Base-by-base conservation (phyloP, 2,797 vertebrate genomes). In the Channallabes apus region DNA sequence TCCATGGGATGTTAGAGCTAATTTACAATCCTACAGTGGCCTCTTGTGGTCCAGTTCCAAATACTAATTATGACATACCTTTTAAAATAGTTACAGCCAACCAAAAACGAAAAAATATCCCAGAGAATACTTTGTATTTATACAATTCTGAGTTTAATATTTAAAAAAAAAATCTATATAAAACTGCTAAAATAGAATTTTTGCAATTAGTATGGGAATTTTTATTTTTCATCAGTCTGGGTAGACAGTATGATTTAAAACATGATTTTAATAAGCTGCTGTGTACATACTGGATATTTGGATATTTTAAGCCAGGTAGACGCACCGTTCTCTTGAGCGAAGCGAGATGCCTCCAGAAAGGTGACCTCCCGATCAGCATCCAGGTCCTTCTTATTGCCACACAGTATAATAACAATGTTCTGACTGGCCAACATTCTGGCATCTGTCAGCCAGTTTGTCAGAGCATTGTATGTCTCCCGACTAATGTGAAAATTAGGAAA, bases 301-400 rank as follows among this genome's bases (percentile, higher is more conserved):
- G 20, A 38, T 58, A 67, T 29, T 32, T 56, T 4, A 68, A 3
- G 27, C 27, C 22, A 51, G 41, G 54, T 6, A 85, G 32, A 69
- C 82, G 86, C 90, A 98, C 97, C 97, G 0, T 98, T 98, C 91
- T 98, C 97, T 88, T 98, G 97, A 82, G 97, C 97, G 7, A 98
- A 98, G 54, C 97, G 96, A 0, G 97, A 98, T 0, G 97, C 97
- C 91, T 98, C 97, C 89, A 98, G 90, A 90, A 98, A 98, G 0
- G 97, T 98, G 90, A 98, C 97, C 90, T 98, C 97, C 8, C 97
- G 93, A 89, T 98, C 97, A 0, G 95, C 94, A 3, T 98, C 97
- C 93, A 98, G 90, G 86, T 98, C 97, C 89, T 98, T 98, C 93
- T 98, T 98, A 92, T 98, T 98, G 38, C 97, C 97, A 58, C 97